Evolutionary conservation across 2,113 vertebrate species (phyloP), one percentile per base, ranked within the genome.

Genomic region (Thamnophis sirtalis): DNA sequence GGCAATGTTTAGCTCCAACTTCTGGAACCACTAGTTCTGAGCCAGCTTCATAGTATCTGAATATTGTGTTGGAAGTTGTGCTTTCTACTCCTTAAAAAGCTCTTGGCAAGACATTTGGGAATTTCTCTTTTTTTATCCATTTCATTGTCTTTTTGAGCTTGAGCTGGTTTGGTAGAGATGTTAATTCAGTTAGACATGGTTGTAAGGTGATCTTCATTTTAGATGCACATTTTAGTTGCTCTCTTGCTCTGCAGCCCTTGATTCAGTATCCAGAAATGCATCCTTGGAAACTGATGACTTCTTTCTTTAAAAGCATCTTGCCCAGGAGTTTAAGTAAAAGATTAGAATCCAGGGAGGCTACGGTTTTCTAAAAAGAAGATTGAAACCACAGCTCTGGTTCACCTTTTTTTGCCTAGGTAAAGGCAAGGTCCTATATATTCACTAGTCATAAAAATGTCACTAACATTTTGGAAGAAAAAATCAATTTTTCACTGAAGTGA

Each of bases 1-100:
- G 91, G 60, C 68, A 88, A 96, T 95, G 94, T 97, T 96, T 90
- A 93, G 90, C 91, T 88, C 85, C 33, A 51, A 60, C 8, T 1
- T 91, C 53, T 68, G 55, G 51, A 80, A 38, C 68, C 68, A 19
- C 24, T 80, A 80, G n/a, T 80, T 80, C 68, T 80, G 15, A 15
- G 33, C 15, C 33, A 38, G 33, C 2, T 80, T 17, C 68, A 80
- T 8, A 3, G 68, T 38, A 15, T 80, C 68, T 7, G 2, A 80
- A 80, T 38, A 38, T 19, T 38, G 15, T 33, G n/a, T n/a, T 6
- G 5, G 15, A 80, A 19, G 38, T 73, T 1, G 11, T 38, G n/a
- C 38, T 33, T 80, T 80, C 68, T 33, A 80, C n/a, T 80, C 15
- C n/a, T 33, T 73, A 33, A 73, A 73, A 73, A 33, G 5, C 63